Evolutionary conservation across 2,888 invertebrate genomes (phyloP).

Genomic region (Melinaea menophilus): DNA sequence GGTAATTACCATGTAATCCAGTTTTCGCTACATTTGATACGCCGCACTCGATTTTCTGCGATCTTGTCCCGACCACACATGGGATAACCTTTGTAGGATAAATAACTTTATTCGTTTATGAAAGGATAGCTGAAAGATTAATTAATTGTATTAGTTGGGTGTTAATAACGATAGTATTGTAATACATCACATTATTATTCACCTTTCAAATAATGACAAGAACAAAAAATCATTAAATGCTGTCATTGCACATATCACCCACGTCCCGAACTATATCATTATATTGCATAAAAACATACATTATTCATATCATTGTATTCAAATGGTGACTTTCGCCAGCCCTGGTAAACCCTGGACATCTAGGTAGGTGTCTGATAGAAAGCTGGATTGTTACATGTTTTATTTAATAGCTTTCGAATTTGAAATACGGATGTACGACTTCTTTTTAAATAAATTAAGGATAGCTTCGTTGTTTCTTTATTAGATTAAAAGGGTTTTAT

Average conservation of each 20-base stretch:
- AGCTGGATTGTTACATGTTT: constrained; percentile 23
- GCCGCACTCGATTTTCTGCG: constrained; percentile 25
- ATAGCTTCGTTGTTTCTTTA: background rate
- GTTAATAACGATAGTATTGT: background rate
- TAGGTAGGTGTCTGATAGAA: constrained; percentile 27
- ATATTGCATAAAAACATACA: constrained; percentile 68
- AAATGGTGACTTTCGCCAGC: constrained; percentile 75
- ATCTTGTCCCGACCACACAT: constrained; percentile 17
- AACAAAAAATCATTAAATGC: constrained; percentile 6
- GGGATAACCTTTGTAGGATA: background rate
- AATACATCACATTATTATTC: constrained; percentile 3
- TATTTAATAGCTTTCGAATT: constrained; percentile 26
- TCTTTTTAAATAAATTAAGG: constrained; percentile 3
- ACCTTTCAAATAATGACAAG: background rate
- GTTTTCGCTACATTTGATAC: constrained; percentile 26
- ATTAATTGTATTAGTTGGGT: no score
- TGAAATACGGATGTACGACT: constrained; percentile 13
- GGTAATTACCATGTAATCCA: constrained; percentile 12
- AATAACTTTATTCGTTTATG: background rate
- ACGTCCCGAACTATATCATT: constrained; percentile 45
- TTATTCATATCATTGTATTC: constrained; percentile 76
- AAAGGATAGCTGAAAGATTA: no score
- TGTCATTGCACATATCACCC: constrained; percentile 25
- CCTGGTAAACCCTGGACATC: constrained; percentile 51
- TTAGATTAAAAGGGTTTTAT: background rate